These are phyloP conservation scores for Brachyopa scutellaris DNA, from an alignment of 2,888 invertebrate genomes.

Conservation along the genomic window DNA sequence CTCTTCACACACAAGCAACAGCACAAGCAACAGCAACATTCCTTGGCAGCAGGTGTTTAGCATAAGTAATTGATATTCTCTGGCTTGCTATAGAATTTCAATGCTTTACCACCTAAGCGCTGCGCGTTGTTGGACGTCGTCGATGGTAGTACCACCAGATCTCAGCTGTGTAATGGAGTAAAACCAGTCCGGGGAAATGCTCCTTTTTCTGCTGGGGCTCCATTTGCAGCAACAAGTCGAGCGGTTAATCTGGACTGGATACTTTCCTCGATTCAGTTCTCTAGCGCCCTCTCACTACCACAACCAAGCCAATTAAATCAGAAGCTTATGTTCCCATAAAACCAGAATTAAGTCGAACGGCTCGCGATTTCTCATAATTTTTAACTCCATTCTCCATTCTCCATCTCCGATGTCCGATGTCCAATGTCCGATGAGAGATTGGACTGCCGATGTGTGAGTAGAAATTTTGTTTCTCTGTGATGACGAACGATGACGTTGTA, in stretches of 20 bases:
- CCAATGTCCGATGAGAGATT: no score
- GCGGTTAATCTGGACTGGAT: constrained; percentile 68
- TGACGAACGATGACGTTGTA: no score
- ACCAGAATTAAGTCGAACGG: constrained; percentile 62
- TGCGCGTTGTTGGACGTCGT: constrained; percentile 28
- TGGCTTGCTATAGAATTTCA: constrained; percentile 67
- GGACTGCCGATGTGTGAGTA: constrained; percentile 1
- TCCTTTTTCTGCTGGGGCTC: constrained; percentile 63
- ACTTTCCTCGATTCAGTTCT: constrained; percentile 50
- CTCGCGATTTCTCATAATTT: constrained; percentile 65
- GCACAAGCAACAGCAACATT: constrained; percentile 75
- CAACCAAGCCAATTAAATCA: constrained; percentile 66
- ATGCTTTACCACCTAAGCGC: constrained; percentile 54
- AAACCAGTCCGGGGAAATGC: constrained; percentile 72
- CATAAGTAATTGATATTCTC: constrained; percentile 82
- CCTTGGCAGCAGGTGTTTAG: constrained; percentile 82
- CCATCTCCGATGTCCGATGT: no score
- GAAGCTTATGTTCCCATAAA: constrained; percentile 72
- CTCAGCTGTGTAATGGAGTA: constrained; percentile 69
- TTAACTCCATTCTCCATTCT: no score
- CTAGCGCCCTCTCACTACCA: constrained; percentile 58
- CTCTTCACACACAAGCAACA: constrained; percentile 28
- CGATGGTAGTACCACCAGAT: no score
- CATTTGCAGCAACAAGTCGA: constrained; percentile 66
- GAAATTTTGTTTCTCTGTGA: constrained; percentile 17